These are phyloP conservation scores for Rhinoraja longicauda DNA, from an alignment of 2,797 vertebrate species.

Conservation along the genomic window DNA sequence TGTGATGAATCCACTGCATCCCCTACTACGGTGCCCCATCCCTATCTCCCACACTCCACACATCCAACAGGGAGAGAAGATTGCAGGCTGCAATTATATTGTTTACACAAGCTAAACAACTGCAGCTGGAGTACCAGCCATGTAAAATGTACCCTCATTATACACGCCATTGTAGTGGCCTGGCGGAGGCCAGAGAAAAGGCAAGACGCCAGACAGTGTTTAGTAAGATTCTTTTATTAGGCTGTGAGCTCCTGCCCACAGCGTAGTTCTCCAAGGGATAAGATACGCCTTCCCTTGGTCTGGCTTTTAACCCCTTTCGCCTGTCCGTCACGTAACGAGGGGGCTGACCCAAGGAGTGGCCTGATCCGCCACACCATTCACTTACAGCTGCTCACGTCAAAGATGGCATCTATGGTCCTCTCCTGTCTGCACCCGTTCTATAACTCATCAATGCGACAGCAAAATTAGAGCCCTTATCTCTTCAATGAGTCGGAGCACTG, in stretches of 20 bases:
- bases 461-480: not conserved
- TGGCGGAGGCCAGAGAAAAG: too few relatives aligned
- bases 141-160: not conserved
- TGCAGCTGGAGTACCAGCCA: not conserved
- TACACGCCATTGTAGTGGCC: too few relatives aligned
- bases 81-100: not conserved
- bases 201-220: too few relatives aligned
- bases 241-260: too few relatives aligned
- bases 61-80: not conserved
- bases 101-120: not conserved
- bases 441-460: not conserved
- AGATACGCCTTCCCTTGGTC: too few relatives aligned
- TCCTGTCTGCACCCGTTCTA: not conserved
- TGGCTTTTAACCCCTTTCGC: too few relatives aligned
- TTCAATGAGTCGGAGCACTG: not conserved
- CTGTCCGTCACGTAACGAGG: too few relatives aligned
- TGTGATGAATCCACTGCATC: not conserved
- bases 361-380: too few relatives aligned
- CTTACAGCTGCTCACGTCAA: not conserved
- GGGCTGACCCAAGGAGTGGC: too few relatives aligned
- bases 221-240: too few relatives aligned
- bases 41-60: not conserved
- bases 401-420: not conserved
- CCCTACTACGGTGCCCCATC: not conserved
- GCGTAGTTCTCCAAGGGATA: too few relatives aligned